Base-by-base conservation (phyloP, 2,797 vertebrate genomes). In the Phylloscopus collybita region DNA sequence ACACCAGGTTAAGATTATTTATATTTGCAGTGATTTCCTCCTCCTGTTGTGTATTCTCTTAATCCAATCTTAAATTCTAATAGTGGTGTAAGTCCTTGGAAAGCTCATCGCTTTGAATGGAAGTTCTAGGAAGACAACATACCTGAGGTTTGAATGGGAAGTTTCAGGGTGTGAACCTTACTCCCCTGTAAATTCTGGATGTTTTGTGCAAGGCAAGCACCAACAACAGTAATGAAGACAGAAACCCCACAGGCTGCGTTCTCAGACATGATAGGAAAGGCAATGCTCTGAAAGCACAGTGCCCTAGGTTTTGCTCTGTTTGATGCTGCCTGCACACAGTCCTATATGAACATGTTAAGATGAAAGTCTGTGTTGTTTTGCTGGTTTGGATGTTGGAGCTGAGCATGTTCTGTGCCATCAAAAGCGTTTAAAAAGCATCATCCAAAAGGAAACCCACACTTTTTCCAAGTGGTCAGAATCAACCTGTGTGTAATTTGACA, bases 41-140 rank as follows among this genome's bases (percentile, higher is more conserved):
- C 36, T 86, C 40, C 36, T 79, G 36, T 3, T 1, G 26, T 88
- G 8, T 82, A 42, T 57, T 66, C 56, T 76, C 10, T 76, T 92
- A 92, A 95, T 85, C 34, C 38, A 54, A 67, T 78, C 93, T 93
- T 92, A 85, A 85, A 87, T 90, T 88, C 88, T 95, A 93, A 88
- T 92, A 92, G 60, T 80, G 42, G 67, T 19, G 22, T 72, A 88
- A 80, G 0, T 66, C 69, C 23, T 62, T 72, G 54, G 47, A 90
- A 90, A 95, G 60, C n/a, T 84, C 53, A 47, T 88, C 29, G 34
- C 12, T 76, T 90, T 62, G 36, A 86, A 75, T 79, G 54, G 36
- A 94, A 82, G 32, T 75, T 92, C 76, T 53, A 81, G 78, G 70
- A 65, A 75, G n/a, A 18, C 23, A 66, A 5, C 1, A 2, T 66